phyloP scores from a whole-genome alignment of 2,113 vertebrate species.

The Planiliza haematocheilus region DNA sequence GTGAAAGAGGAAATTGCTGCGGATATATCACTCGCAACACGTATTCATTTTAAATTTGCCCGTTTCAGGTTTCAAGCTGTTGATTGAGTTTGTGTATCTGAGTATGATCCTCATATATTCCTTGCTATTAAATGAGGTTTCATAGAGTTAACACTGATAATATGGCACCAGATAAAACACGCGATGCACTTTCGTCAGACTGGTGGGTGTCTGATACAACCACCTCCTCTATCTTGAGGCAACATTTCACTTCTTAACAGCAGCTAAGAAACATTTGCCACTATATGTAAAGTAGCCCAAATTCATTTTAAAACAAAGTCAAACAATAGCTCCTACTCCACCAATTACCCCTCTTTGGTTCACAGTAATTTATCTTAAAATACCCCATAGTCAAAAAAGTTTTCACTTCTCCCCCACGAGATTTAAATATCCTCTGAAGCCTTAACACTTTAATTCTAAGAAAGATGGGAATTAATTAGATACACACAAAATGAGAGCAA shows the following conservation, averaged over 20 bases:
- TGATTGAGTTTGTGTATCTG: not conserved
- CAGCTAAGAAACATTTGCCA: conserved; percentile 47
- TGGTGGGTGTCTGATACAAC: conserved; percentile 21
- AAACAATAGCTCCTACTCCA: conserved; percentile 56
- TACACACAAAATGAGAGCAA: conserved; percentile 71
- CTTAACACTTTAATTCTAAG: conserved; percentile 66
- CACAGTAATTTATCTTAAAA: conserved; percentile 72
- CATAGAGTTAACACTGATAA: not conserved
- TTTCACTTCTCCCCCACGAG: conserved; percentile 53
- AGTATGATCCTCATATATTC: not conserved
- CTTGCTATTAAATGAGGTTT: not conserved
- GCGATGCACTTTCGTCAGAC: conserved; percentile 9
- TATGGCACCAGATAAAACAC: not conserved
- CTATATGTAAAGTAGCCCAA: conserved; percentile 40
- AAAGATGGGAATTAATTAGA: conserved; percentile 76
- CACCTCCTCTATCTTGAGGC: conserved; percentile 40
- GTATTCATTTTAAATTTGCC: not conserved
- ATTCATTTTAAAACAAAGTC: conserved; percentile 61
- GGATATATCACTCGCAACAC: not conserved
- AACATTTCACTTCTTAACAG: conserved; percentile 56
- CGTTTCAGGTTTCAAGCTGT: not conserved
- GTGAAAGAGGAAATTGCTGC: not conserved
- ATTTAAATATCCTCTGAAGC: conserved; percentile 68
- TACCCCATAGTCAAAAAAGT: conserved; percentile 64
- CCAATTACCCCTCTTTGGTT: conserved; percentile 72